phyloP scores from a whole-genome alignment of 1,140 invertebrate species.

The Anoplolepis gracilipes region DNA sequence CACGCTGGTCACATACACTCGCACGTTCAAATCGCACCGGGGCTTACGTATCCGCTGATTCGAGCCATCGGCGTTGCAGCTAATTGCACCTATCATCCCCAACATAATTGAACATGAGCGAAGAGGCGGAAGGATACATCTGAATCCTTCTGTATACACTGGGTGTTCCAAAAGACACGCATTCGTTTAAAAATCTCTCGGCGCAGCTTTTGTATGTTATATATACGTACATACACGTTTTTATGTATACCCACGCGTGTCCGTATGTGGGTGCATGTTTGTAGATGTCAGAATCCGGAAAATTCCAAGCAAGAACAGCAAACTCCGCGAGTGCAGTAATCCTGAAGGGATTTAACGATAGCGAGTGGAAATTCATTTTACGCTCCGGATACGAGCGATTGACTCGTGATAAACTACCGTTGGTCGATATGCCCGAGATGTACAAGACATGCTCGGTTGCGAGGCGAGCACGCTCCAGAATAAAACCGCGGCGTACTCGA shows the following conservation, averaged over 20 bases:
- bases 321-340: constrained; percentile 46
- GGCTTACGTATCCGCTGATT: constrained; percentile 31
- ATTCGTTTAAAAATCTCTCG: not conserved
- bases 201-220: not conserved
- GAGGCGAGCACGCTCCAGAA: constrained; percentile 37
- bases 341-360: constrained; percentile 57
- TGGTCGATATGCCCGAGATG: constrained; percentile 23
- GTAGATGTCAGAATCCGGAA: constrained; percentile 37
- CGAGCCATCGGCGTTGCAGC: constrained; percentile 57
- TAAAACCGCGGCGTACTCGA: constrained; percentile 47
- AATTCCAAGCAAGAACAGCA: constrained; percentile 48
- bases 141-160: not conserved
- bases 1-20: constrained; percentile 20
- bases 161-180: not conserved
- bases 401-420: constrained; percentile 50
- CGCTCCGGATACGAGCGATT: constrained; percentile 44
- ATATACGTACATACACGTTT: too few relatives aligned
- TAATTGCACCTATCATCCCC: constrained; percentile 69
- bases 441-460: constrained; percentile 41
- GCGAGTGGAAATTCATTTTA: constrained; percentile 58
- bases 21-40: constrained; percentile 19
- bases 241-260: not conserved
- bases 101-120: constrained; percentile 60
- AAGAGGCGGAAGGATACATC: constrained; percentile 27
- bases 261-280: not conserved